These are phyloP conservation scores for Elymnias hypermnestra DNA, from an alignment of 1,140 invertebrate species.

Conservation along the genomic window DNA sequence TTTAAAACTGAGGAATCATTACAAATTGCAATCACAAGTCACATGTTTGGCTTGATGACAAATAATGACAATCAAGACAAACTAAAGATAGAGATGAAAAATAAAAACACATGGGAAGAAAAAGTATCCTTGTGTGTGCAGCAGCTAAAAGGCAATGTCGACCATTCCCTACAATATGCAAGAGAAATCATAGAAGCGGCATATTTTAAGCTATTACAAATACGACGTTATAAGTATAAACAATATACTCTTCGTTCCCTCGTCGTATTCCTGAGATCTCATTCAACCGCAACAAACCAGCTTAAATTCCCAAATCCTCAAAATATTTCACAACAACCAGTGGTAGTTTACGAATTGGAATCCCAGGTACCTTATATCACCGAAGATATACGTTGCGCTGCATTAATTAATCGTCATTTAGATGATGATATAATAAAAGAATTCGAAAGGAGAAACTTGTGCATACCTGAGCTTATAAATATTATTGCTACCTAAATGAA, in stretches of 20 bases:
- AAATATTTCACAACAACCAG: conserved; percentile 20
- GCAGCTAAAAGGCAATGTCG: conserved; percentile 28
- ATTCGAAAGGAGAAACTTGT: conserved; percentile 41
- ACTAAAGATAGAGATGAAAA: conserved; percentile 15
- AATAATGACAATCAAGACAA: conserved; percentile 3
- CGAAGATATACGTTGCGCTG: conserved; percentile 36
- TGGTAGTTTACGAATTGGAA: conserved; percentile 29
- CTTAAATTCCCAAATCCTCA: conserved; percentile 9
- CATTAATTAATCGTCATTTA: conserved; percentile 42
- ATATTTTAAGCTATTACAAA: conserved; percentile 27
- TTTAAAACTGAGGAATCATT: conserved; percentile 31
- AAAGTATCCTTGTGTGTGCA: conserved; percentile 33
- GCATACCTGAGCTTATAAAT: no score
- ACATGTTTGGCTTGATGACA: conserved; percentile 36
- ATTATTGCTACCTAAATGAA: no score
- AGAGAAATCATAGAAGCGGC: conserved; percentile 32
- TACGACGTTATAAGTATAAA: conserved; percentile 18
- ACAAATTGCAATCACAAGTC: conserved; percentile 30
- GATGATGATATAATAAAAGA: conserved; percentile 27
- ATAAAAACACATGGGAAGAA: conserved; percentile 28
- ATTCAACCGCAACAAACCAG: neutral
- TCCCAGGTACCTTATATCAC: conserved; percentile 28
- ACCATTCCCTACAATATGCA: conserved; percentile 44
- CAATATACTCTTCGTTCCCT: conserved; percentile 27
- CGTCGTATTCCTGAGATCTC: conserved; percentile 25